phyloP scores from a whole-genome alignment of 2,888 invertebrate species.

The Epistrophella euchroma region DNA sequence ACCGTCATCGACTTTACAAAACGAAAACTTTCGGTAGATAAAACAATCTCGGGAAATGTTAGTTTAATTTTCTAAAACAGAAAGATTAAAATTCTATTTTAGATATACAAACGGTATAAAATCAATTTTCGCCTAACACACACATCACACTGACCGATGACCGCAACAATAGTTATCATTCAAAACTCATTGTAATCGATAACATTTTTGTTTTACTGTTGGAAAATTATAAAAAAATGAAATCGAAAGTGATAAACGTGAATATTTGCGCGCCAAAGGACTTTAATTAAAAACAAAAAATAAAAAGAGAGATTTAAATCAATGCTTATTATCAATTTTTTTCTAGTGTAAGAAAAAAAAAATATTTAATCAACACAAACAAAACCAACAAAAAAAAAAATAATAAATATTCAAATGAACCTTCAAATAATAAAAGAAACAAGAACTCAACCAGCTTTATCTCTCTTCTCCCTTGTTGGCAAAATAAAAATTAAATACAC shows the following conservation, averaged over 20 bases:
- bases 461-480: conserved; percentile 50
- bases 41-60: neutral
- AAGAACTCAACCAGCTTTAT: conserved; percentile 30
- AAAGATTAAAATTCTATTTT: neutral
- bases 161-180: conserved; percentile 51
- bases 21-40: conserved; percentile 17
- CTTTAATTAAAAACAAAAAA: conserved; percentile 9
- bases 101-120: conserved; percentile 10
- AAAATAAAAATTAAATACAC: conserved; percentile 37
- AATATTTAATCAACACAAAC: conserved; percentile 32
- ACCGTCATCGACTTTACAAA: neutral
- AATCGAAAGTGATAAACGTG: conserved; percentile 48
- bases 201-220: conserved; percentile 39
- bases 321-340: neutral
- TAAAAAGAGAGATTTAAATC: neutral
- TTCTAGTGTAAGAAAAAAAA: conserved; percentile 6
- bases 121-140: conserved; percentile 18
- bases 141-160: conserved; percentile 18
- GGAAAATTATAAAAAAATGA: conserved; percentile 34
- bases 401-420: conserved; percentile 40
- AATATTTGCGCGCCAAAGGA: conserved; percentile 68
- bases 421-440: conserved; percentile 32
- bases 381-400: conserved; percentile 16
- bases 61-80: neutral
- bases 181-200: conserved; percentile 52